phyloP scores from a whole-genome alignment of 1,140 invertebrate species.

The Papilio machaon region DNA sequence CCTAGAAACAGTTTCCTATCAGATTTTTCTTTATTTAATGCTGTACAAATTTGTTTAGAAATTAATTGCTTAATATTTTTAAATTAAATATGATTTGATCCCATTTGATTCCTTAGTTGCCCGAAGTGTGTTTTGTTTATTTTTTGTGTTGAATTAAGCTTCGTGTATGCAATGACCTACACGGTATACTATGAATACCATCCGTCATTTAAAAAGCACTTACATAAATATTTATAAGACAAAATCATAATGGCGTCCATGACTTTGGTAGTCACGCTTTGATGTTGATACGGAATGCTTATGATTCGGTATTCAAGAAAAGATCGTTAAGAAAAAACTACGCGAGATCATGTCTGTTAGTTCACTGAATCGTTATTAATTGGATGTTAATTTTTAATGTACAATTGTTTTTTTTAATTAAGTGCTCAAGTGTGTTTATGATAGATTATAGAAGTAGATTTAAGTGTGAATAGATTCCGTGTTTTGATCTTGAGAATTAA shows the following conservation, averaged over 20 bases:
- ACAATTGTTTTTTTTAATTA: neutral
- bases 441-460: neutral
- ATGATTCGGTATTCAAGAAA: neutral
- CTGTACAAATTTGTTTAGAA: too few species aligned
- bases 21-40: too few species aligned
- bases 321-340: neutral
- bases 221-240: conserved; percentile 32
- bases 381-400: neutral
- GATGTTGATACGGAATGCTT: conserved; percentile 9
- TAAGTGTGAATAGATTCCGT: neutral
- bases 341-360: neutral
- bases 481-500: too few species aligned
- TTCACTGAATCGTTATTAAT: neutral
- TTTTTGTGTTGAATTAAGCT: neutral
- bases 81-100: too few species aligned
- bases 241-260: conserved; percentile 28
- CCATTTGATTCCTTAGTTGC: conserved; percentile 9
- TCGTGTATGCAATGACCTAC: conserved; percentile 27
- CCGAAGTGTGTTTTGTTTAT: neutral
- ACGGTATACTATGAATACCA: conserved; percentile 9
- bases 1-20: too few species aligned
- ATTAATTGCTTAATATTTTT: too few species aligned
- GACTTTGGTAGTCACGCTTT: conserved; percentile 37
- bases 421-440: neutral
- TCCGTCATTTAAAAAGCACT: conserved; percentile 17